Evolutionary conservation across 2,113 vertebrate genomes (phyloP).

Genomic region (Ameiurus melas): DNA sequence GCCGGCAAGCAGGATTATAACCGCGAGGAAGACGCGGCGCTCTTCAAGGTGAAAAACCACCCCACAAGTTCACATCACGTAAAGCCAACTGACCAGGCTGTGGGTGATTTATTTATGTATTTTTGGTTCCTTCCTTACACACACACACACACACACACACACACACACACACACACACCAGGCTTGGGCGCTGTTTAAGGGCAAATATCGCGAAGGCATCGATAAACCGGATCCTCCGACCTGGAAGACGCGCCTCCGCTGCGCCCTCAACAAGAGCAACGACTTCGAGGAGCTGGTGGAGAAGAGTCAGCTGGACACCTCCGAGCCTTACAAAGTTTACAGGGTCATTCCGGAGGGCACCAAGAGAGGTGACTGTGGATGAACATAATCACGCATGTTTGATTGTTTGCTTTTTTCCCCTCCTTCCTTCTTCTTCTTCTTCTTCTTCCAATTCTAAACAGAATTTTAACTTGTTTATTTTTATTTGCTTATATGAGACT

Average conservation of each 20-base stretch:
- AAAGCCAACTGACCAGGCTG: constrained; percentile 69
- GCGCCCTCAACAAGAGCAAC: constrained; percentile 83
- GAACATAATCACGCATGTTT: neutral
- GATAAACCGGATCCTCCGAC: constrained; percentile 96
- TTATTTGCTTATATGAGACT: neutral
- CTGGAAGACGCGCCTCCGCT: constrained; percentile 87
- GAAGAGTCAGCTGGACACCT: constrained; percentile 84
- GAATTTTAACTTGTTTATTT: neutral
- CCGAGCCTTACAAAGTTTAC: constrained; percentile 85
- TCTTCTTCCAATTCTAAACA: neutral
- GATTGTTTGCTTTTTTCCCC: neutral
- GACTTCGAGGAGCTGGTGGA: constrained; percentile 86
- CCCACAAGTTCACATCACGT: neutral
- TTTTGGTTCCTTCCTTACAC: neutral
- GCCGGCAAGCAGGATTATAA: constrained; percentile 87
- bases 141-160: too few relatives aligned
- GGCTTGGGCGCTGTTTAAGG: constrained; percentile 87
- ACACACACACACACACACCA: constrained; percentile 43
- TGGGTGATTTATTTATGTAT: too few relatives aligned
- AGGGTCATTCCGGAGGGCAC: constrained; percentile 85
- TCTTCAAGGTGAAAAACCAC: constrained; percentile 77
- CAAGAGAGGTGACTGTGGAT: constrained; percentile 82
- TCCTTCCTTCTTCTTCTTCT: neutral
- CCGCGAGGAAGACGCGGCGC: constrained; percentile 83
- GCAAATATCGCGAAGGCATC: constrained; percentile 89